Conservation (phyloP, 2,888 invertebrate species). For the Drosophila pegasa region DNA sequence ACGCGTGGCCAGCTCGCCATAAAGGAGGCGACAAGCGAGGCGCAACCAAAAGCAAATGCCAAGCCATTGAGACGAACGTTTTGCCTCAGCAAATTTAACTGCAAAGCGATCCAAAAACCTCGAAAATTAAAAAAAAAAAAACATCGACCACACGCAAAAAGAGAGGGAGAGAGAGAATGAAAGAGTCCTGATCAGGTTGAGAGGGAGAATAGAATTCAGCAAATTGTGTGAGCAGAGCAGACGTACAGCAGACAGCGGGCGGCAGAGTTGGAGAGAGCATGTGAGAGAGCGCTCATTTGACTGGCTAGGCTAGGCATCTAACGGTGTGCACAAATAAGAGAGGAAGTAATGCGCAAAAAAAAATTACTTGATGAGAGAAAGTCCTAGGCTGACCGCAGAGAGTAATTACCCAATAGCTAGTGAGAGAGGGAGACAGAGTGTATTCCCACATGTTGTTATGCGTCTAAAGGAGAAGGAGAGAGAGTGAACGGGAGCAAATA, state of each 20-base stretch:
- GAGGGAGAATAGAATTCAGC: neutral
- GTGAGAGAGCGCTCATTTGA: neutral
- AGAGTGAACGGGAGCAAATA: too few species aligned
- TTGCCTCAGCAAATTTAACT: constrained; percentile 72
- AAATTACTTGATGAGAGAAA: too few species aligned
- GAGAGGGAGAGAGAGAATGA: neutral
- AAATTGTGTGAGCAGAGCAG: neutral
- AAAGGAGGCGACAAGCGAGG: constrained; percentile 80
- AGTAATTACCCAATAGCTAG: too few species aligned
- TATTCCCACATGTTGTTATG: too few species aligned
- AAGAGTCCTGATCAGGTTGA: constrained; percentile 7
- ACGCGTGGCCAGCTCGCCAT: constrained; percentile 77
- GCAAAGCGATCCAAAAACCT: constrained; percentile 48
- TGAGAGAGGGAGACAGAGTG: too few species aligned
- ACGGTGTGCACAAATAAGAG: too few species aligned
- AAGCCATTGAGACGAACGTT: constrained; percentile 74
- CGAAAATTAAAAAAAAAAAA: constrained; percentile 7
- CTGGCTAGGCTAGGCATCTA: neutral
- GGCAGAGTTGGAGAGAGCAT: neutral
- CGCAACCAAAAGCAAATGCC: constrained; percentile 68
- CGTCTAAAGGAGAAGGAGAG: too few species aligned
- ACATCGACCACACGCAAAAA: constrained; percentile 56
- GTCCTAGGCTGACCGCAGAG: too few species aligned
- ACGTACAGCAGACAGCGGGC: neutral
- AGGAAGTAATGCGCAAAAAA: too few species aligned